These are phyloP conservation scores for Netta rufina DNA, from an alignment of 2,797 vertebrate genomes.

Conservation along the genomic window DNA sequence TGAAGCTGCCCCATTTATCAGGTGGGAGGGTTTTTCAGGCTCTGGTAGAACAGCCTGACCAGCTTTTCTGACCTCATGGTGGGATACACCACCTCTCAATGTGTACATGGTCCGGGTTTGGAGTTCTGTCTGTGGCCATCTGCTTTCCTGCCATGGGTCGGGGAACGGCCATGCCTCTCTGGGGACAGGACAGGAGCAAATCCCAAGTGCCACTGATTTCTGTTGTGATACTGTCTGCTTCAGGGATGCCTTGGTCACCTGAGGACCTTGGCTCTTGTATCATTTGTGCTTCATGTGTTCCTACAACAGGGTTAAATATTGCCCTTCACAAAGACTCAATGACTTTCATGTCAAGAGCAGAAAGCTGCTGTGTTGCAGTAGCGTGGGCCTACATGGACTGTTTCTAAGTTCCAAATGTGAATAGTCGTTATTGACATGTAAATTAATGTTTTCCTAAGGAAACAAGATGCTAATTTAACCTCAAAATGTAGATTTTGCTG, in stretches of 20 bases:
- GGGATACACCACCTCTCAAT: not conserved
- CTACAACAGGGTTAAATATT: not conserved
- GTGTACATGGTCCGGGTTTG: not conserved
- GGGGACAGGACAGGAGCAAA: not conserved
- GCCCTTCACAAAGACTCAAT: not conserved
- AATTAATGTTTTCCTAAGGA: not conserved
- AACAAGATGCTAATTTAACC: not conserved
- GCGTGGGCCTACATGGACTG: not conserved
- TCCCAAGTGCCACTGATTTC: not conserved
- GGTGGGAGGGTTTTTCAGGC: not conserved
- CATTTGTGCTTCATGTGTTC: not conserved
- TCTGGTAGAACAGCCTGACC: not conserved
- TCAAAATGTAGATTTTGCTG: not conserved
- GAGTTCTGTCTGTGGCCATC: not conserved
- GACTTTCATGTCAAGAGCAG: not conserved
- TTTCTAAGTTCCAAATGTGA: not conserved
- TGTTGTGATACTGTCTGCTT: not conserved
- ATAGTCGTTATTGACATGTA: not conserved
- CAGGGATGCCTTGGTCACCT: not conserved
- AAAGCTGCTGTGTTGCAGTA: not conserved
- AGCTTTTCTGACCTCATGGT: not conserved
- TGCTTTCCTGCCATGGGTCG: not conserved
- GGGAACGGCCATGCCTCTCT: not conserved
- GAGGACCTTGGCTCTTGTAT: not conserved
- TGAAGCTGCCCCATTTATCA: not conserved